Percentiles rank a stretch among this genome's conserved stretches.
These are phyloP conservation scores for Darevskia nairensis DNA, from an alignment of 2,797 vertebrate genomes.

Conservation along the genomic window DNA sequence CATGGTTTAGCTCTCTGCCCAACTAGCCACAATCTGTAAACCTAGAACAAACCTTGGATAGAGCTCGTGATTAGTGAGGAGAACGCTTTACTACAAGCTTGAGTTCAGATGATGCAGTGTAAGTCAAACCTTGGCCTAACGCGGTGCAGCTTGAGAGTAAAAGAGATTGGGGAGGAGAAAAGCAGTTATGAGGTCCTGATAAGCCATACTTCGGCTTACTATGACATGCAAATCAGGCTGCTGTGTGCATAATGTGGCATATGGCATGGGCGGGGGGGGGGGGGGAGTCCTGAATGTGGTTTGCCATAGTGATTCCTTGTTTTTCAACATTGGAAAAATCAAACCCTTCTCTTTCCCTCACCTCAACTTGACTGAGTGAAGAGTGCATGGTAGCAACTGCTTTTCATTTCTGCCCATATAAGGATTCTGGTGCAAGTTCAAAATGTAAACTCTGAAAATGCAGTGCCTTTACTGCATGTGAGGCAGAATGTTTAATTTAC, in stretches of 20 bases:
- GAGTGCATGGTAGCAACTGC: not conserved
- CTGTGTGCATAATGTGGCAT: not conserved
- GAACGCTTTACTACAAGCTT: too few species aligned
- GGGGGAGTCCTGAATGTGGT: not conserved
- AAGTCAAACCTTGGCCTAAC: too few species aligned
- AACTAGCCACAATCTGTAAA: too few species aligned
- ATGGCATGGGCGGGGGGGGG: not conserved
- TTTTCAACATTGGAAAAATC: not conserved
- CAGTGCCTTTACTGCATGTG: not conserved
- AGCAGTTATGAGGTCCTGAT: too few species aligned
- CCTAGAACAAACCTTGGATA: too few species aligned
- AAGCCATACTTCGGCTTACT: too few species aligned
- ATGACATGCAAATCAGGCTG: too few species aligned
- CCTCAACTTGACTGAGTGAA: not conserved
- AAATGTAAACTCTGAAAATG: conserved; percentile 23
- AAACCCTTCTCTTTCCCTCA: not conserved
- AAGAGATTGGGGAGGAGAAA: too few species aligned
- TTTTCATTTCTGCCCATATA: not conserved
- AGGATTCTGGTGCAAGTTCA: not conserved
- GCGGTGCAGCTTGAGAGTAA: too few species aligned
- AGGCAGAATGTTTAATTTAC: not conserved
- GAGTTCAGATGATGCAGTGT: too few species aligned
- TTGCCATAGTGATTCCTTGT: not conserved
- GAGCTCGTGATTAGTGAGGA: too few species aligned
- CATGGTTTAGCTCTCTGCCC: too few species aligned